These are phyloP conservation scores for Bombus huntii DNA, from an alignment of 1,140 invertebrate genomes.

Conservation along the genomic window DNA sequence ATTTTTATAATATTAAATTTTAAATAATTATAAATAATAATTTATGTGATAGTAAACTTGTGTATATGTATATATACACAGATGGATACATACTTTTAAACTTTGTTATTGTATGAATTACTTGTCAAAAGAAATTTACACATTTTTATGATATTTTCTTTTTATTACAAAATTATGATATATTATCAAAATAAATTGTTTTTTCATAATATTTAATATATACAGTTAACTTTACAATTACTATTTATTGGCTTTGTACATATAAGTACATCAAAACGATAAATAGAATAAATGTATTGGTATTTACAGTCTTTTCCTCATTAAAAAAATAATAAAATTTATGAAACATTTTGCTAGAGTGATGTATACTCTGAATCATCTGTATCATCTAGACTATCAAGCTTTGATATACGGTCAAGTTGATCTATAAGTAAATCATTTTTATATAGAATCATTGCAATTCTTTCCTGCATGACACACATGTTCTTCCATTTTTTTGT, in stretches of 20 bases:
- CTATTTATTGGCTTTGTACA: constrained; percentile 5
- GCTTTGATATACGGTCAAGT: constrained; percentile 71
- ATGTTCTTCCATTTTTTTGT: constrained; percentile 80
- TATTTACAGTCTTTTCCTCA: constrained; percentile 42
- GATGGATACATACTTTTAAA: constrained; percentile 20
- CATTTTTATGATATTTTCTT: constrained; percentile 16
- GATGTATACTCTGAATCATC: constrained; percentile 49
- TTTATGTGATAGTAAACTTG: constrained; percentile 16
- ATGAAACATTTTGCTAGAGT: constrained; percentile 31
- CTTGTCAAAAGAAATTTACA: constrained; percentile 5
- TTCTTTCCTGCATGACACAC: constrained; percentile 80
- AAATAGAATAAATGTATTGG: background rate
- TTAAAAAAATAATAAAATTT: constrained; percentile 26
- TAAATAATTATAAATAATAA: constrained; percentile 30
- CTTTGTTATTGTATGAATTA: constrained; percentile 46
- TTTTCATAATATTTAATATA: constrained; percentile 15
- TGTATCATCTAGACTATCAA: constrained; percentile 44
- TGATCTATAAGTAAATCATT: constrained; percentile 80
- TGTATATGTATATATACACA: background rate
- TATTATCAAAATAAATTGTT: constrained; percentile 35
- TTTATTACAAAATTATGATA: constrained; percentile 14
- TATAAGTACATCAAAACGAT: background rate
- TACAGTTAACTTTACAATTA: background rate
- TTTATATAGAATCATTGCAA: constrained; percentile 77
- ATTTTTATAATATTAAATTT: constrained; percentile 32